Evolutionary conservation across 1,140 invertebrate genomes (phyloP).

Genomic region (Antheraea mylitta): DNA sequence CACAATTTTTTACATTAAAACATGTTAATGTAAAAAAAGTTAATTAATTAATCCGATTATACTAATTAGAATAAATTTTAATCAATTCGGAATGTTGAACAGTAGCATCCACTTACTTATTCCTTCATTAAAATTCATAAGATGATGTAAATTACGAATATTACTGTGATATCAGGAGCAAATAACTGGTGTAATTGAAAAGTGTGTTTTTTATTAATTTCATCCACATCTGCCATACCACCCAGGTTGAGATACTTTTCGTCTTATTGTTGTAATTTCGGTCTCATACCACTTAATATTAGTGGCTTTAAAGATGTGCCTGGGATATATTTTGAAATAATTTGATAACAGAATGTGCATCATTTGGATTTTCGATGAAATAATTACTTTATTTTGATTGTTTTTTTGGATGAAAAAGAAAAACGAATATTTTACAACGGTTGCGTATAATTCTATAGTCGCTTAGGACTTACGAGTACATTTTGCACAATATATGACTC

Average conservation of each 20-base stretch:
- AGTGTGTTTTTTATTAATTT: slow-evolving; percentile 45
- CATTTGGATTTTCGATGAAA: no score
- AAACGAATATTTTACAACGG: no score
- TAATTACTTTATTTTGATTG: no score
- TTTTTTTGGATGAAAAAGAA: no score
- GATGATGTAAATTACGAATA: slow-evolving; percentile 33
- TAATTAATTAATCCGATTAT: no score
- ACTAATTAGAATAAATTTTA: not conserved
- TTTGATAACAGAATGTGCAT: no score
- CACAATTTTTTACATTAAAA: no score
- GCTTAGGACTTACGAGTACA: no score
- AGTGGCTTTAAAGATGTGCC: no score
- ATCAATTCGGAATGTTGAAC: not conserved
- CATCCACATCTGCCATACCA: slow-evolving; percentile 50
- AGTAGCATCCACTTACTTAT: not conserved
- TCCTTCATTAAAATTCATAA: slow-evolving; percentile 57
- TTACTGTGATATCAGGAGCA: slow-evolving; percentile 41
- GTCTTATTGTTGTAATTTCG: slow-evolving; percentile 25
- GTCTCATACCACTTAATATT: slow-evolving; percentile 19
- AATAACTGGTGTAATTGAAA: slow-evolving; percentile 56
- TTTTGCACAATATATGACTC: no score
- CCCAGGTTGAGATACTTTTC: slow-evolving; percentile 42
- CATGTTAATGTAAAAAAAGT: no score
- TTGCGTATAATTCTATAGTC: no score
- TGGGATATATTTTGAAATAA: slow-evolving; percentile 10